Conservation (phyloP, 1,140 invertebrate genomes). For the Chironomus striatipennis region DNA sequence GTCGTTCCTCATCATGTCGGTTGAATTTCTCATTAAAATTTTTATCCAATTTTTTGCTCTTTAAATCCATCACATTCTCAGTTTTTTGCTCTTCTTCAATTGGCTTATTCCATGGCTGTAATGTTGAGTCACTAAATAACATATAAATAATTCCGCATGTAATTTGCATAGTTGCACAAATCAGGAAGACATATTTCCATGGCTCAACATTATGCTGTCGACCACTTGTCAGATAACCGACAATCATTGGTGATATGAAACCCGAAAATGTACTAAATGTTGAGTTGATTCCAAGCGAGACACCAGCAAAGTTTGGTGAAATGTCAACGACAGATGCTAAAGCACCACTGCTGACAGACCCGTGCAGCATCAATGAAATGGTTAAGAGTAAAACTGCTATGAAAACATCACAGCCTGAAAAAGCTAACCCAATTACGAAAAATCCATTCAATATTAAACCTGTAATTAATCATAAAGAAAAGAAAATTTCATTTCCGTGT, state of each 20-base stretch:
- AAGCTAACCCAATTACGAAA: slow-evolving; percentile 49
- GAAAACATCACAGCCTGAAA: slow-evolving; percentile 51
- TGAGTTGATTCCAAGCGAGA: slow-evolving; percentile 51
- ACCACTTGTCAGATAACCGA: slow-evolving; percentile 49
- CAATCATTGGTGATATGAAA: slow-evolving; percentile 50
- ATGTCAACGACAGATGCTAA: slow-evolving; percentile 55
- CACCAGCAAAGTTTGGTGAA: slow-evolving; percentile 58
- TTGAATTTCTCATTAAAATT: not conserved
- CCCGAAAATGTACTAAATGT: slow-evolving; percentile 44
- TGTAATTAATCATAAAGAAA: slow-evolving; percentile 30
- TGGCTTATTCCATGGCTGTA: slow-evolving; percentile 54
- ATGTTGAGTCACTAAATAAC: slow-evolving; percentile 48
- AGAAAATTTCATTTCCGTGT: no score
- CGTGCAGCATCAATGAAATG: slow-evolving; percentile 50
- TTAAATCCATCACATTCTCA: not conserved
- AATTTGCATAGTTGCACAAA: slow-evolving; percentile 46
- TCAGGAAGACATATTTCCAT: slow-evolving; percentile 56
- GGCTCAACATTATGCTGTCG: slow-evolving; percentile 55
- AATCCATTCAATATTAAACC: slow-evolving; percentile 47
- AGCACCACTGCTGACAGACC: slow-evolving; percentile 55
- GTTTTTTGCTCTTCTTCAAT: not conserved
- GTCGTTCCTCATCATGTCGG: not conserved
- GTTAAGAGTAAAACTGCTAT: slow-evolving; percentile 53
- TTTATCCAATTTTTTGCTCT: no score
- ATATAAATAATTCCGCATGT: slow-evolving; percentile 46